phyloP scores from a whole-genome alignment of 2,888 invertebrate species.

The Philaethria dido region DNA sequence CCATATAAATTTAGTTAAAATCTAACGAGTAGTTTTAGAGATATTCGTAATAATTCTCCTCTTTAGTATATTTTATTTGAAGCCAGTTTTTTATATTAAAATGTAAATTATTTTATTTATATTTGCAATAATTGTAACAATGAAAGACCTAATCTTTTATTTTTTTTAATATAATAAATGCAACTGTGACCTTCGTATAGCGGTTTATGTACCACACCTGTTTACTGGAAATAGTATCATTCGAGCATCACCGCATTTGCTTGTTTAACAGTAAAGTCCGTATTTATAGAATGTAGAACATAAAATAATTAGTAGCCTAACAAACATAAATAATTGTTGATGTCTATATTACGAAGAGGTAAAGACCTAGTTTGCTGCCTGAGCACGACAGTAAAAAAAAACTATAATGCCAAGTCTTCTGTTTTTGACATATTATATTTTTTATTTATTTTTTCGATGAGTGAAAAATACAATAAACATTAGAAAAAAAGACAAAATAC shows the following conservation, averaged over 20 bases:
- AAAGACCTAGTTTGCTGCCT: not conserved
- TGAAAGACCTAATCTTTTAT: not conserved
- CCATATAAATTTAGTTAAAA: too few relatives aligned
- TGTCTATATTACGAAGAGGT: not conserved
- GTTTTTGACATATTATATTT: too few relatives aligned
- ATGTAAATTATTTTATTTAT: too few relatives aligned
- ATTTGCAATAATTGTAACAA: not conserved
- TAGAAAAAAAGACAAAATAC: too few relatives aligned
- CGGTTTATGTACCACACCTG: conserved; percentile 24
- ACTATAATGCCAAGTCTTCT: too few relatives aligned
- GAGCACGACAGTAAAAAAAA: too few relatives aligned
- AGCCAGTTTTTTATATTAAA: too few relatives aligned
- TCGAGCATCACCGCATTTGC: conserved; percentile 10
- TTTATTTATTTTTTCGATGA: too few relatives aligned
- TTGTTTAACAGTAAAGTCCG: conserved; percentile 22
- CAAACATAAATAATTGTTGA: not conserved
- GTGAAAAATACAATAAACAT: too few relatives aligned
- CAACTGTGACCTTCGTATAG: conserved; percentile 27
- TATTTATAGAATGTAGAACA: conserved; percentile 18
- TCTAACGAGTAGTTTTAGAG: too few relatives aligned
- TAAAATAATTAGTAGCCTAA: conserved; percentile 1
- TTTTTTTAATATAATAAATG: conserved; percentile 16
- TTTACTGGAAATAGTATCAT: conserved; percentile 18
- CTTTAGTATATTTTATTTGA: too few relatives aligned
- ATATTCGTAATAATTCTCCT: too few relatives aligned